phyloP scores from a whole-genome alignment of 1,140 invertebrate genomes.

The Asobara japonica region DNA sequence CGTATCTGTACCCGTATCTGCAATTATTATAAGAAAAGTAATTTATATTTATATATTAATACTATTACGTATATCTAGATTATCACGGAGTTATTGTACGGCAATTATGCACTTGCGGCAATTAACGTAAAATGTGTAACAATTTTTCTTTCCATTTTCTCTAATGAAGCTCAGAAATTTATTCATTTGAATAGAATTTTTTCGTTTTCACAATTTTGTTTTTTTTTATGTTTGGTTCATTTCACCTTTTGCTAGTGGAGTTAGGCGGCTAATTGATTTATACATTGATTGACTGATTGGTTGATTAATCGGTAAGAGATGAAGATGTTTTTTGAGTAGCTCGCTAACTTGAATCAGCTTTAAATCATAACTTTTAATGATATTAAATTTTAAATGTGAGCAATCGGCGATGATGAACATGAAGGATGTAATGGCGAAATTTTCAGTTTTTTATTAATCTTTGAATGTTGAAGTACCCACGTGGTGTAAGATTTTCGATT shows the following conservation, averaged over 20 bases:
- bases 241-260: background rate
- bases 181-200: constrained; percentile 1
- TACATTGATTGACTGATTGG: too few species aligned
- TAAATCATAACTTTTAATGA: too few species aligned
- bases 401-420: too few species aligned
- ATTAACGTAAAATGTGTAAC: background rate
- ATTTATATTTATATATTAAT: constrained; percentile 13
- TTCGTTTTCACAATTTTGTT: background rate
- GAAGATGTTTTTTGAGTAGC: too few species aligned
- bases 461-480: too few species aligned
- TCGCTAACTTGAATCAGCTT: too few species aligned
- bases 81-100: constrained; percentile 6
- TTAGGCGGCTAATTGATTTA: background rate
- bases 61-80: constrained; percentile 11
- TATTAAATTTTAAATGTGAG: too few species aligned
- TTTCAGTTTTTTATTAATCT: too few species aligned
- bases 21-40: background rate
- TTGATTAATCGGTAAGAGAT: background rate
- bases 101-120: constrained; percentile 8
- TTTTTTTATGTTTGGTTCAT: background rate
- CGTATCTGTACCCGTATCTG: background rate
- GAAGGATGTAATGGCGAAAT: too few species aligned
- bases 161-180: background rate
- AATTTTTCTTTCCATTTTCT: background rate
- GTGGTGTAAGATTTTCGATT: too few species aligned